These are phyloP conservation scores for Diorhabda carinulata DNA, from an alignment of 1,140 invertebrate species.

Conservation along the genomic window DNA sequence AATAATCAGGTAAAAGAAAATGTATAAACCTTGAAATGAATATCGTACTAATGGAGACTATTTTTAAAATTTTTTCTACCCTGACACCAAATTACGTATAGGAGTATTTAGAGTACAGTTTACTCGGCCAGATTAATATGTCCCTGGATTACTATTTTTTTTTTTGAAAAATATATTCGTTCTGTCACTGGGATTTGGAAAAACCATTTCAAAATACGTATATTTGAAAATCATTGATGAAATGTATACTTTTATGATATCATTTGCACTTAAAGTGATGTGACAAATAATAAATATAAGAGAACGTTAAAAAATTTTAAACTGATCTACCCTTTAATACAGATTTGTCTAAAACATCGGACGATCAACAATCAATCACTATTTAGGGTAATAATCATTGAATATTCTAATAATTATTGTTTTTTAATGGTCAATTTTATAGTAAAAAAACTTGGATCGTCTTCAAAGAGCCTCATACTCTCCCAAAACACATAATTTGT, in stretches of 20 bases:
- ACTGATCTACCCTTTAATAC: too few species aligned
- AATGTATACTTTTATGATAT: not conserved
- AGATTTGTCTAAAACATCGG: too few species aligned
- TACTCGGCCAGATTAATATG: conserved; percentile 41
- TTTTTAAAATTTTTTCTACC: conserved; percentile 44
- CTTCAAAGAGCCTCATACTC: too few species aligned
- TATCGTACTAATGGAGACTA: conserved; percentile 9
- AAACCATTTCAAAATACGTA: conserved; percentile 27
- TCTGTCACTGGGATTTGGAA: conserved; percentile 11
- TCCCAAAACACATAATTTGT: too few species aligned
- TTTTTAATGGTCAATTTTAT: too few species aligned
- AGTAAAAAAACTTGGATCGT: too few species aligned
- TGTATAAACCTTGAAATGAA: not conserved
- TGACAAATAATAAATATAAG: too few species aligned
- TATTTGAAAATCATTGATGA: conserved; percentile 16
- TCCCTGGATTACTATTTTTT: conserved; percentile 25
- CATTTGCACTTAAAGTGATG: too few species aligned
- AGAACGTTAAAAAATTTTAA: too few species aligned
- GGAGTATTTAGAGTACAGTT: conserved; percentile 45
- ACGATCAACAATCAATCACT: too few species aligned
- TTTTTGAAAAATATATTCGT: conserved; percentile 23
- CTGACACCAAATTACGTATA: conserved; percentile 52
- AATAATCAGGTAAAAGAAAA: not conserved
- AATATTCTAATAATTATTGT: too few species aligned
- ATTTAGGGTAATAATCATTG: too few species aligned